Percentiles rank a stretch among this genome's conserved stretches.
phyloP scores from a whole-genome alignment of 1,140 invertebrate species.

The Hyposmocoma kahamanoa region DNA sequence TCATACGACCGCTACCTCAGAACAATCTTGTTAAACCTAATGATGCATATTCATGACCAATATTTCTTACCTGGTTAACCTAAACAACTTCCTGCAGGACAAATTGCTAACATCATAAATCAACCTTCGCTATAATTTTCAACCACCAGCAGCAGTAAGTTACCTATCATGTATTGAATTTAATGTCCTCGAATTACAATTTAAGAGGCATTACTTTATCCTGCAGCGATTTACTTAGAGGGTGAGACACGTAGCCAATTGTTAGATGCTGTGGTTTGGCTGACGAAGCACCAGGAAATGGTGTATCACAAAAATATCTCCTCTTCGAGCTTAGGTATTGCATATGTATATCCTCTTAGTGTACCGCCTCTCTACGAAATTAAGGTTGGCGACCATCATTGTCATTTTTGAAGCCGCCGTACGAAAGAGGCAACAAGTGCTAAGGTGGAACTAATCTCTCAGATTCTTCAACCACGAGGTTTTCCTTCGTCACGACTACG shows the following conservation, averaged over 20 bases:
- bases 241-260: background rate
- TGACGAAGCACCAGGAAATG: too few relatives aligned
- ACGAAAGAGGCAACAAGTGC: too few relatives aligned
- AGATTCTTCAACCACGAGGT: too few relatives aligned
- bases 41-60: background rate
- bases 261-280: background rate
- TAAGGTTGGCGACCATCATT: too few relatives aligned
- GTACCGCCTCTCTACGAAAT: too few relatives aligned
- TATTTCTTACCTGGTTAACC: background rate
- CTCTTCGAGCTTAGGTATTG: too few relatives aligned
- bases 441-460: too few relatives aligned
- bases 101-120: conserved; percentile 41
- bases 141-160: conserved; percentile 16
- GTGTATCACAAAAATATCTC: too few relatives aligned
- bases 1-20: background rate
- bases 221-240: conserved; percentile 36
- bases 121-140: conserved; percentile 26
- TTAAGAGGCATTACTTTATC: conserved; percentile 38
- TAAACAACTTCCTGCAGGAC: conserved; percentile 31
- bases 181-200: conserved; percentile 39
- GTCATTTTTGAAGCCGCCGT: too few relatives aligned
- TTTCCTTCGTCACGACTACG: too few relatives aligned
- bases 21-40: background rate
- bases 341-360: too few relatives aligned
- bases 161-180: conserved; percentile 30